Base-by-base conservation (phyloP, 2,797 vertebrate genomes). In the Dryobates pubescens region DNA sequence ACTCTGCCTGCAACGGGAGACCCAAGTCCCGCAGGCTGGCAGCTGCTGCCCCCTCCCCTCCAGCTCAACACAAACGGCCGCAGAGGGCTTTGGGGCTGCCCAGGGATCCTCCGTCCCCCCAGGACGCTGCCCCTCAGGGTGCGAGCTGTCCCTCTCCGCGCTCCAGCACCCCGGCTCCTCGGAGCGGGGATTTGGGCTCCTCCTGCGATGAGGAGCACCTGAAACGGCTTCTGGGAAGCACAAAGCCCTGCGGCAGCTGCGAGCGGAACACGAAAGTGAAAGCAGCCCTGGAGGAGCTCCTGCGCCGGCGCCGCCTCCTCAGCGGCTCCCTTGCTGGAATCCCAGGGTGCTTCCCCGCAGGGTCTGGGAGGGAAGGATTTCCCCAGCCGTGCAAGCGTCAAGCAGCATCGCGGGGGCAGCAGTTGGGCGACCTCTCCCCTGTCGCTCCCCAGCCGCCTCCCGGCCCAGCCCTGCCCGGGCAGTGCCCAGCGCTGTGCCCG, bases 191-290 rank as follows among this genome's bases (percentile, higher is more conserved):
- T 41, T 4, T 1, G 45, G 18, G 56, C 64, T 82, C 30, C 32
- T 67, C 29, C 2, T 0, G n/a, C 0, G 49, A 6, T 3, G 23
- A 73, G 15, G 5, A 74, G 30, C 15, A 26, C 30, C 26, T 9
- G 54, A 29, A 17, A 26, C 0, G 0, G n/a, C 13, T 90, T 67
- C 64, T 11, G 4, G 83, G 13, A 77, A 63, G 72, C 41, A 7
- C 59, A 10, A 68, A 7, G 6, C n/a, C 20, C 27, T 29, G n/a
- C 36, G 3, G 81, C 86, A 62, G 51, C 19, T 17, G 56, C 53
- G n/a, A 30, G 81, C 49, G 6, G 78, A 94, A 92, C 78, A 34
- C 11, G 71, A 96, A 96, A 95, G 72, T 6, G 91, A 95, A 95
- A 94, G 38, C 36, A 47, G 30, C 29, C 12, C 64, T 30, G 0